phyloP scores from a whole-genome alignment of 2,888 invertebrate genomes.

The Sycophila texana region DNA sequence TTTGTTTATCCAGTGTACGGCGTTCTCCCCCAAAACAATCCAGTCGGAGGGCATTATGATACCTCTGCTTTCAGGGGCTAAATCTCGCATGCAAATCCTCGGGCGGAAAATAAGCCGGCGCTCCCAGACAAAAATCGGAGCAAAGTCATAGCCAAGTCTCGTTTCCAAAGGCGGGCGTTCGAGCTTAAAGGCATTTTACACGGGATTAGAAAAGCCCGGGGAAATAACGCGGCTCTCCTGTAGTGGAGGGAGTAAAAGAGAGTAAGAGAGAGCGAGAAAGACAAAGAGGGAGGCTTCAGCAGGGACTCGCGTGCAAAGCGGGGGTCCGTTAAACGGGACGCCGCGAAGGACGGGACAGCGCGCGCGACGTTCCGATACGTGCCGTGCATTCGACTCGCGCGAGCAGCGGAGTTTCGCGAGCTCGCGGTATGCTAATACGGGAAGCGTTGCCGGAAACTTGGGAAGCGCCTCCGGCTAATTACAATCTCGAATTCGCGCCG shows the following conservation, averaged over 20 bases:
- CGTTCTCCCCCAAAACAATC: too few species aligned
- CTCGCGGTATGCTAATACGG: slow-evolving; percentile 67
- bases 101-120: slow-evolving; percentile 43
- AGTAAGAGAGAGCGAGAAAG: slow-evolving; percentile 12
- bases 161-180: slow-evolving; percentile 45
- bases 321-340: slow-evolving; percentile 58
- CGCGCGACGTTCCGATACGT: slow-evolving; percentile 71
- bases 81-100: slow-evolving; percentile 53
- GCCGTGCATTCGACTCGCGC: slow-evolving; percentile 60
- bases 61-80: slow-evolving; percentile 13
- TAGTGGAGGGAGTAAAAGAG: slow-evolving; percentile 21
- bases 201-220: slow-evolving; percentile 51
- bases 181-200: slow-evolving; percentile 51
- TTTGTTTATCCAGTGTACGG: too few species aligned
- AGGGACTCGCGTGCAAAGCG: not conserved
- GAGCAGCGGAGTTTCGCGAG: slow-evolving; percentile 49
- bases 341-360: slow-evolving; percentile 57
- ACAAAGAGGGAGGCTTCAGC: not conserved
- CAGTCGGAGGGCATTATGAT: slow-evolving; percentile 16
- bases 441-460: slow-evolving; percentile 70
- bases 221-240: slow-evolving; percentile 25
- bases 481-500: slow-evolving; percentile 74
- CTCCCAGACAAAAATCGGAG: slow-evolving; percentile 46
- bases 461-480: slow-evolving; percentile 69
- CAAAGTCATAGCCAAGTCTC: slow-evolving; percentile 55